These are phyloP conservation scores for Heliconius eleuchia DNA, from an alignment of 1,140 invertebrate genomes.

Conservation along the genomic window DNA sequence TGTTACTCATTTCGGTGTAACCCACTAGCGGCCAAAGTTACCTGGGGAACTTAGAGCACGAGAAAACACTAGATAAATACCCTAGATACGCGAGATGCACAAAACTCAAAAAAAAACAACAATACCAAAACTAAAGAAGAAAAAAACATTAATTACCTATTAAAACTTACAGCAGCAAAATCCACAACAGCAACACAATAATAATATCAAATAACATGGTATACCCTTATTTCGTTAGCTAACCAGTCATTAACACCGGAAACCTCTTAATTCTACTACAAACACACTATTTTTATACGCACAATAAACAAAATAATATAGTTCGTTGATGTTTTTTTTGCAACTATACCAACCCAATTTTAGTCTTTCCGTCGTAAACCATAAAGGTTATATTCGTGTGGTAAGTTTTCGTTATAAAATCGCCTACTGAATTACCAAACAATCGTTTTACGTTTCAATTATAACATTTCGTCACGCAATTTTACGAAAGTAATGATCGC, in stretches of 20 bases:
- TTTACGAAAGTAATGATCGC: slow-evolving; percentile 40
- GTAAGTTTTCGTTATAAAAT: slow-evolving; percentile 1
- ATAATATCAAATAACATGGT: slow-evolving; percentile 26
- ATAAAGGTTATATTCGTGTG: not conserved
- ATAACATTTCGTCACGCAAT: slow-evolving; percentile 44
- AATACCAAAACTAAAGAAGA: slow-evolving; percentile 9
- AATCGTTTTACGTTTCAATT: slow-evolving; percentile 40
- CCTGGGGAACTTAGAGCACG: too few species aligned
- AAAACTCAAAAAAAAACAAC: not conserved
- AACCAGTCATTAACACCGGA: slow-evolving; percentile 46
- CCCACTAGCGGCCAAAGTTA: too few species aligned
- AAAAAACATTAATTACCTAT: not conserved
- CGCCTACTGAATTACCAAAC: slow-evolving; percentile 23
- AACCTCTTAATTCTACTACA: slow-evolving; percentile 47
- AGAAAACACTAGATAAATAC: too few species aligned
- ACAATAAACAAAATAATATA: slow-evolving; percentile 34
- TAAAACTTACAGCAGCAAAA: not conserved
- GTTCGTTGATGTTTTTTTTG: slow-evolving; percentile 14
- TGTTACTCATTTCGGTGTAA: too few species aligned
- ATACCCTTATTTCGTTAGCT: slow-evolving; percentile 34
- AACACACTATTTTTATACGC: slow-evolving; percentile 41
- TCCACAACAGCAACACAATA: not conserved
- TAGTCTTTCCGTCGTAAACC: not conserved
- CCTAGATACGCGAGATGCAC: too few species aligned
- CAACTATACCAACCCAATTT: slow-evolving; percentile 4